These are phyloP conservation scores for Sinopyrophorus schimmeli DNA, from an alignment of 2,888 invertebrate genomes.

Conservation along the genomic window DNA sequence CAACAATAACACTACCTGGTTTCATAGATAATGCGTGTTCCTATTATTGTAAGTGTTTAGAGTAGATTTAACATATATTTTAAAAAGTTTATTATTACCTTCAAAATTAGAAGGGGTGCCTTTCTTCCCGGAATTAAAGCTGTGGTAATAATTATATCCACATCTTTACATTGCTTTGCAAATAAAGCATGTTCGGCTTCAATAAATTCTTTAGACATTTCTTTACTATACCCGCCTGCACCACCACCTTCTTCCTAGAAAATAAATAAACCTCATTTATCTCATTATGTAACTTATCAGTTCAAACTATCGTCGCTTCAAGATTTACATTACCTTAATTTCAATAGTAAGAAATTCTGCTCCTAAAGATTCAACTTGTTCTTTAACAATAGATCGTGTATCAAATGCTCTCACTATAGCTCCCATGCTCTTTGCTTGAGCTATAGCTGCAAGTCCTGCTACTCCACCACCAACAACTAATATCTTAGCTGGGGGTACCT, in stretches of 20 bases:
- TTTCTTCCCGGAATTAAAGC: constrained; percentile 87
- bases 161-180: constrained; percentile 81
- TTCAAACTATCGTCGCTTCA: no score
- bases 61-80: not conserved
- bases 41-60: constrained; percentile 50
- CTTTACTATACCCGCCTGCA: constrained; percentile 80
- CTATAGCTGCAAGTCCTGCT: constrained; percentile 84
- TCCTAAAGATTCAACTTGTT: constrained; percentile 85
- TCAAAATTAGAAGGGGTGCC: constrained; percentile 78
- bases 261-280: constrained; percentile 12
- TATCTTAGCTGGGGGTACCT: constrained; percentile 87
- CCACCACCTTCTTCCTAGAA: constrained; percentile 70
- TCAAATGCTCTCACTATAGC: constrained; percentile 88
- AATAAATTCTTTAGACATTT: constrained; percentile 84
- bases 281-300: no score
- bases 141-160: constrained; percentile 87
- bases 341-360: constrained; percentile 84
- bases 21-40: constrained; percentile 80
- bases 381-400: constrained; percentile 79
- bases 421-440: constrained; percentile 86
- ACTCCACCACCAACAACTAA: constrained; percentile 89
- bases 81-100: constrained; percentile 63
- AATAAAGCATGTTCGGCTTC: constrained; percentile 84
- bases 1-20: constrained; percentile 87
- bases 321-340: constrained; percentile 66